Evolutionary conservation across 2,797 vertebrate genomes (phyloP).

Genomic region (Potorous gilbertii): DNA sequence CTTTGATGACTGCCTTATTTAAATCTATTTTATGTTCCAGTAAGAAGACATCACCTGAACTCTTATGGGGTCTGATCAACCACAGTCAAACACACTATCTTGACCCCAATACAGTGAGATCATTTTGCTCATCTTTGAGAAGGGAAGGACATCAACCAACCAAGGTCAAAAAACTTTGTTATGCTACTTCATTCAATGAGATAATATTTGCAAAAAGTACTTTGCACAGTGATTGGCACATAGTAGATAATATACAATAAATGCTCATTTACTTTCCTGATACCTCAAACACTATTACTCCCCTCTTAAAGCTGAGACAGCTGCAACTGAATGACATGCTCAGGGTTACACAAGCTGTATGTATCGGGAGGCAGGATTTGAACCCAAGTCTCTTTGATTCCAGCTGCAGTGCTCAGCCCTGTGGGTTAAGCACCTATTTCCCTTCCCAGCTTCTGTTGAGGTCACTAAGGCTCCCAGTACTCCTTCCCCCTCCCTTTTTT

Average conservation of each 20-base stretch:
- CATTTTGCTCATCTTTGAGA: not conserved
- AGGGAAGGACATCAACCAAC: not conserved
- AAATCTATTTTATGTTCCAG: not conserved
- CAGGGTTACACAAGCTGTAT: not conserved
- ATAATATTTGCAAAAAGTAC: not conserved
- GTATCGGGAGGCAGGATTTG: not conserved
- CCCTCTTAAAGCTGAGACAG: not conserved
- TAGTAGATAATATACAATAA: not conserved
- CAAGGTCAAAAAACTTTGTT: not conserved
- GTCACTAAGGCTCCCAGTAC: not conserved
- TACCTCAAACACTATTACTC: not conserved
- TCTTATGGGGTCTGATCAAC: not conserved
- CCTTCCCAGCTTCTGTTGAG: not conserved
- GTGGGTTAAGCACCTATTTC: not conserved
- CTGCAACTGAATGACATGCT: not conserved
- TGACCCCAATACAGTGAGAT: not conserved
- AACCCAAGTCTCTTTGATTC: not conserved
- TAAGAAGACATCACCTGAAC: not conserved
- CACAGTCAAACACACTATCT: not conserved
- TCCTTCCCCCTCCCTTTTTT: conserved; percentile 20
- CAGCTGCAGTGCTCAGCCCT: not conserved
- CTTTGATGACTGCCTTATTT: not conserved
- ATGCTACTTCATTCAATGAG: rapidly evolving
- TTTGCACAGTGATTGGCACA: not conserved
- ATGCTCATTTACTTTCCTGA: not conserved